phyloP scores from a whole-genome alignment of 2,797 vertebrate species.

The Spea hammondii region DNA sequence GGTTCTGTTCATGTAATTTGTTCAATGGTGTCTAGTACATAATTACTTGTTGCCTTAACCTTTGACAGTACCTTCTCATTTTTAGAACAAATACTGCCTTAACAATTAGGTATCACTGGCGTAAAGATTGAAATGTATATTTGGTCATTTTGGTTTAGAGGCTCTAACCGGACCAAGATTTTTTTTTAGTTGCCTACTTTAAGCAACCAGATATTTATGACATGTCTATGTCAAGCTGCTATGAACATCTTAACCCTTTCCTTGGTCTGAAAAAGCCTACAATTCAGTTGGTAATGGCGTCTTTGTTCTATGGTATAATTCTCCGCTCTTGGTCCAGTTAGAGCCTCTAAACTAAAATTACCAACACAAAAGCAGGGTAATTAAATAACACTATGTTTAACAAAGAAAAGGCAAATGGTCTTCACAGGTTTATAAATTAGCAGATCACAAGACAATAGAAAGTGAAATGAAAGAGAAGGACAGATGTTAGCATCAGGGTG shows the following conservation, averaged over 20 bases:
- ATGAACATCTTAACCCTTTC: too few species aligned
- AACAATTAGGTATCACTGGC: background rate
- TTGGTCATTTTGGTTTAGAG: too few species aligned
- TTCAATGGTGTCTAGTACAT: slow-evolving; percentile 38
- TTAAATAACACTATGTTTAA: slow-evolving; percentile 6
- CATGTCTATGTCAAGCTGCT: too few species aligned
- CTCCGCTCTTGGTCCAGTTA: too few species aligned
- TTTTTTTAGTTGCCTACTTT: too few species aligned
- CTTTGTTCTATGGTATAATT: too few species aligned
- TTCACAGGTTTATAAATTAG: slow-evolving; percentile 33
- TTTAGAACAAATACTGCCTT: slow-evolving; percentile 20
- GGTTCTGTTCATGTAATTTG: slow-evolving; percentile 39
- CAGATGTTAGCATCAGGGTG: slow-evolving; percentile 40
- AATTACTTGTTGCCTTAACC: slow-evolving; percentile 45
- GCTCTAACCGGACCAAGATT: too few species aligned
- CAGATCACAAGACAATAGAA: slow-evolving; percentile 21
- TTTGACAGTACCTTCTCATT: slow-evolving; percentile 21
- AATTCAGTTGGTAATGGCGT: too few species aligned
- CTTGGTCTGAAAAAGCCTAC: too few species aligned
- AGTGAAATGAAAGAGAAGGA: slow-evolving; percentile 4
- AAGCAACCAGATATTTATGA: too few species aligned
- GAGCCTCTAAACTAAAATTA: slow-evolving; percentile 5
- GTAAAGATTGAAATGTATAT: background rate
- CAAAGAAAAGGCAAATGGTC: slow-evolving; percentile 44
- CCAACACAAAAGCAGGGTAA: slow-evolving; percentile 4